A percentile compares a stretch with the other conserved stretches of the same genome.
These are phyloP conservation scores for Orchesellides sinensis DNA, from an alignment of 2,888 invertebrate genomes.

Conservation along the genomic window DNA sequence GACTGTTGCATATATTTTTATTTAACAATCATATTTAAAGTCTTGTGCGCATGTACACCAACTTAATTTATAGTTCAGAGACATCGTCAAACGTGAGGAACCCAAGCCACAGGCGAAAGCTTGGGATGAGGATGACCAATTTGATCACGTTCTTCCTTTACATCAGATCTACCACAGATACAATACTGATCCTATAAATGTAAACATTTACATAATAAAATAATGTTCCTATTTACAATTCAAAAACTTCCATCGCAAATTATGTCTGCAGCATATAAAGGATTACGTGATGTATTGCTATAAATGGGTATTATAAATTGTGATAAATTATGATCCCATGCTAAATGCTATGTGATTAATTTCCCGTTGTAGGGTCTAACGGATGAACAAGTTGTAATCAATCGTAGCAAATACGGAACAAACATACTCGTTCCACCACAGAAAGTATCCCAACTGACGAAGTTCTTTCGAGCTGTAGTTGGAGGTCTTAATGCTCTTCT, in stretches of 20 bases:
- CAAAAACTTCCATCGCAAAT: too few relatives aligned
- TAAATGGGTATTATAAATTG: background rate
- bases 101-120: conserved; percentile 61
- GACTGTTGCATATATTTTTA: too few relatives aligned
- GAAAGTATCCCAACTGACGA: conserved; percentile 79
- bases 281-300: too few relatives aligned
- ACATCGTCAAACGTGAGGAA: conserved; percentile 51
- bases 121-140: conserved; percentile 69
- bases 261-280: too few relatives aligned
- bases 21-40: too few relatives aligned
- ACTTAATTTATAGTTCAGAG: conserved; percentile 38
- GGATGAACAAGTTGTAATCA: conserved; percentile 77
- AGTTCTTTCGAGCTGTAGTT: conserved; percentile 79
- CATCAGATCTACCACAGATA: conserved; percentile 64
- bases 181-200: conserved; percentile 41
- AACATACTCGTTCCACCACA: conserved; percentile 78
- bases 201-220: too few relatives aligned
- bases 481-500: conserved; percentile 78
- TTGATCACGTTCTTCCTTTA: conserved; percentile 67
- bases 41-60: background rate
- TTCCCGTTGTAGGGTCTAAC: conserved; percentile 77
- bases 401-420: conserved; percentile 76
- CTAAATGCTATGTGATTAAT: background rate
- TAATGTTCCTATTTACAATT: too few relatives aligned
- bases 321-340: background rate